phyloP scores from a whole-genome alignment of 1,140 invertebrate genomes.

The Formica selysi region DNA sequence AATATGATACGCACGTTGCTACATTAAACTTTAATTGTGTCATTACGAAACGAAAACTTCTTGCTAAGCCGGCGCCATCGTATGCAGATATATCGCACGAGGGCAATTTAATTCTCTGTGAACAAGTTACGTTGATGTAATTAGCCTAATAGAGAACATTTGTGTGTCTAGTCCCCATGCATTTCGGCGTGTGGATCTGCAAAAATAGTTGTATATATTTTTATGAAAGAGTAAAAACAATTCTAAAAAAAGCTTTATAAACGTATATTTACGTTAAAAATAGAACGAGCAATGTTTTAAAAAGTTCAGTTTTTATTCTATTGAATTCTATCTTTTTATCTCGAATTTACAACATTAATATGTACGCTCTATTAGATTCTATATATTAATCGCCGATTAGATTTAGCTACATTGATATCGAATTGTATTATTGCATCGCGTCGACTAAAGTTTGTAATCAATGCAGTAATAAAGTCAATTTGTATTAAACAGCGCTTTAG shows the following conservation, averaged over 20 bases:
- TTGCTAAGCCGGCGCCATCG: slow-evolving; percentile 2
- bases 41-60: slow-evolving; percentile 73
- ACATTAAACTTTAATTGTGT: slow-evolving; percentile 73
- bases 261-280: not conserved
- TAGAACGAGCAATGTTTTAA: not conserved
- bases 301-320: not conserved
- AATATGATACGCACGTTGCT: slow-evolving; percentile 65
- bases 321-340: not conserved
- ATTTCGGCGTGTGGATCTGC: not conserved
- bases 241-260: not conserved
- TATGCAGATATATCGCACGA: not conserved
- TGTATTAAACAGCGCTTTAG: slow-evolving; percentile 60
- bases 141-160: slow-evolving; percentile 14
- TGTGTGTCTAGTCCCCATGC: not conserved
- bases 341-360: not conserved
- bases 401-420: slow-evolving; percentile 9
- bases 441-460: slow-evolving; percentile 51
- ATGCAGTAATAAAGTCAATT: slow-evolving; percentile 57
- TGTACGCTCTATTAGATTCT: not conserved
- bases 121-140: slow-evolving; percentile 25
- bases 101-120: slow-evolving; percentile 36
- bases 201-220: not conserved
- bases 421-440: not conserved
- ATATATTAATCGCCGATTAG: not conserved
- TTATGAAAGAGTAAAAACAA: not conserved